Conservation (phyloP, 23 tunicate genomes). For the Trididemnum miniatum region DNA sequence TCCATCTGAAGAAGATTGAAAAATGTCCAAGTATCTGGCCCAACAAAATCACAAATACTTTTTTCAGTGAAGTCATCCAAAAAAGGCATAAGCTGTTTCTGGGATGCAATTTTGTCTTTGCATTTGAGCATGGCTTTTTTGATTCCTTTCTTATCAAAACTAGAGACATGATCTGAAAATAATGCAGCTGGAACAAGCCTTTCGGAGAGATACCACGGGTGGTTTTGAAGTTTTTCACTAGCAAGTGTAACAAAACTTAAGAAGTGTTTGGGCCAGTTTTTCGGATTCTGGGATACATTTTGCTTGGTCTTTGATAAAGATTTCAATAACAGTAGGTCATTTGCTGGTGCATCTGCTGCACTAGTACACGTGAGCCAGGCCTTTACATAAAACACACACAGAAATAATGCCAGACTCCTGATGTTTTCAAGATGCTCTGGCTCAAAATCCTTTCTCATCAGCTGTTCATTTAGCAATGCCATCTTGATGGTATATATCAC, state of each 20-base stretch:
- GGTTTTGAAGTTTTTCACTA: neutral
- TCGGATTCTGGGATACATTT: neutral
- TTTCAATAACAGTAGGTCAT: neutral
- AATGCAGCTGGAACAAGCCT: slow-evolving; percentile 19
- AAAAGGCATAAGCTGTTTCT: slow-evolving; percentile 1
- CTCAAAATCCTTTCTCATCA: neutral
- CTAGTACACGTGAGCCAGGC: slow-evolving; percentile 3
- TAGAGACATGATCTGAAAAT: neutral
- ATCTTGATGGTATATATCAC: neutral
- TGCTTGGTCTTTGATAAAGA: neutral
- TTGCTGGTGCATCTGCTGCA: slow-evolving; percentile 23
- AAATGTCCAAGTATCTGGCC: slow-evolving; percentile 11
- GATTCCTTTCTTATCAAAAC: slow-evolving; percentile 3
- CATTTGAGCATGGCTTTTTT: slow-evolving; percentile 1
- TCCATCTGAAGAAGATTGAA: neutral
- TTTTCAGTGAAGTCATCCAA: neutral
- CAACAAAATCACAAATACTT: slow-evolving; percentile 8
- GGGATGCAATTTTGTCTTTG: neutral
- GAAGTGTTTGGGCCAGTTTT: slow-evolving; percentile 2
- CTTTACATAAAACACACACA: neutral
- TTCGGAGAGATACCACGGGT: slow-evolving; percentile 13
- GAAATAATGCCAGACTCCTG: neutral
- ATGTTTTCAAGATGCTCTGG: neutral
- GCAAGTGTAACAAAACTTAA: neutral
- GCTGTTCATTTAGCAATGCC: neutral